Evolutionary conservation across 1,140 invertebrate genomes (phyloP).

Genomic region (Eciton burchellii): DNA sequence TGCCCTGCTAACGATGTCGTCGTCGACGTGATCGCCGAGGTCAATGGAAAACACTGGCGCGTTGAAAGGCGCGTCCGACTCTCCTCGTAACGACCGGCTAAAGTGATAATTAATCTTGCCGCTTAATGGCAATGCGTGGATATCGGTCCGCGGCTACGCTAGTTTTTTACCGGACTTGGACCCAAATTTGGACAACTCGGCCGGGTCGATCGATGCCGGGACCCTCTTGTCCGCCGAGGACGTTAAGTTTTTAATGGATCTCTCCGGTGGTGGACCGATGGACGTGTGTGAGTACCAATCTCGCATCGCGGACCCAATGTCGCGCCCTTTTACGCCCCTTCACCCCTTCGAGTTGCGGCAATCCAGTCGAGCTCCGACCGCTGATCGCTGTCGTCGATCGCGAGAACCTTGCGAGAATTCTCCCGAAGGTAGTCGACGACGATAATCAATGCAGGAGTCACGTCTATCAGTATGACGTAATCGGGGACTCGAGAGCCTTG

Average conservation of each 20-base stretch:
- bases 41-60: constrained; percentile 31
- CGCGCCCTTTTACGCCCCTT: too few species aligned
- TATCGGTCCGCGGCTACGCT: constrained; percentile 13
- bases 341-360: too few species aligned
- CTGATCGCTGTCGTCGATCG: not conserved
- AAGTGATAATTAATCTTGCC: constrained; percentile 56
- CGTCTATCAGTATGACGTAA: not conserved
- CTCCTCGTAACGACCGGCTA: constrained; percentile 20
- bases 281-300: not conserved
- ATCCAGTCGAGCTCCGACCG: too few species aligned
- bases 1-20: constrained; percentile 54
- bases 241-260: constrained; percentile 60
- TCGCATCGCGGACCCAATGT: too few species aligned
- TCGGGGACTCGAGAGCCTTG: not conserved
- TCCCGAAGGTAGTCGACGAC: not conserved
- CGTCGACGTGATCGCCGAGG: constrained; percentile 21
- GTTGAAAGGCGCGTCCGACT: constrained; percentile 54
- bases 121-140: constrained; percentile 53
- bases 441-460: not conserved
- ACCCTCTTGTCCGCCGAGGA: constrained; percentile 24
- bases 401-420: not conserved
- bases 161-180: constrained; percentile 31
- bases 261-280: constrained; percentile 1
- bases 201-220: not conserved
- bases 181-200: constrained; percentile 2